phyloP scores from a whole-genome alignment of 1,140 invertebrate genomes.

The Eufriesea mexicana region DNA sequence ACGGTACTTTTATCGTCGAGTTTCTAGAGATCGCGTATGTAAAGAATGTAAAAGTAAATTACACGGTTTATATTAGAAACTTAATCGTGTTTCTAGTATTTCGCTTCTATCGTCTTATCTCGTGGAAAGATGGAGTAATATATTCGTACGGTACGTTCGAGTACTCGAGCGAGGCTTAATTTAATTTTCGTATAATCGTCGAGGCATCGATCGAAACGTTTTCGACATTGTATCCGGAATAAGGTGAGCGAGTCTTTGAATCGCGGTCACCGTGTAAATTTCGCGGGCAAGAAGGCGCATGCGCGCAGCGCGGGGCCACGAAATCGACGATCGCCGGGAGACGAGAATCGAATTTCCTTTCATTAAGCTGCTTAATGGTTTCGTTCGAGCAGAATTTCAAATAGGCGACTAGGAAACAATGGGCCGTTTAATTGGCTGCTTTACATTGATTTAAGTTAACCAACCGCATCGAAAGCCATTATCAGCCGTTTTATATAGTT shows the following conservation, averaged over 20 bases:
- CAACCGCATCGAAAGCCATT: slow-evolving; percentile 29
- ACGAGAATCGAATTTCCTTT: slow-evolving; percentile 27
- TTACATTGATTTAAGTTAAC: slow-evolving; percentile 40
- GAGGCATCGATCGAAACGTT: not conserved
- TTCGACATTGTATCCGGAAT: not conserved
- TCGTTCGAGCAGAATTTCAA: slow-evolving; percentile 34
- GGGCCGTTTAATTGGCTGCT: slow-evolving; percentile 27
- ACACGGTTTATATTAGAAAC: no score
- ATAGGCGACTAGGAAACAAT: slow-evolving; percentile 18
- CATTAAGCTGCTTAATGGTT: slow-evolving; percentile 24
- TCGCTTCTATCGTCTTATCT: no score
- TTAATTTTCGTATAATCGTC: not conserved
- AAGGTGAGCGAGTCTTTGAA: no score
- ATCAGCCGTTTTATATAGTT: slow-evolving; percentile 23
- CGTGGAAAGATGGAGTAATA: no score
- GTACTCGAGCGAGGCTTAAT: not conserved
- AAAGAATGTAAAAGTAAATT: no score
- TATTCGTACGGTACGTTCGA: no score
- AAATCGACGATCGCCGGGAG: not conserved
- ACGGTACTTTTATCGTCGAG: no score
- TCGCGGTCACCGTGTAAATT: not conserved
- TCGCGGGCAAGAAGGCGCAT: no score
- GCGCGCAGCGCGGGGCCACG: not conserved
- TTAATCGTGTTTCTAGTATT: no score
- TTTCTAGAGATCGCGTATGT: no score